Evolutionary conservation across 2,888 invertebrate genomes (phyloP), one percentile per base, ranked within the genome.

Genomic region (Cecidostiba fungosa): DNA sequence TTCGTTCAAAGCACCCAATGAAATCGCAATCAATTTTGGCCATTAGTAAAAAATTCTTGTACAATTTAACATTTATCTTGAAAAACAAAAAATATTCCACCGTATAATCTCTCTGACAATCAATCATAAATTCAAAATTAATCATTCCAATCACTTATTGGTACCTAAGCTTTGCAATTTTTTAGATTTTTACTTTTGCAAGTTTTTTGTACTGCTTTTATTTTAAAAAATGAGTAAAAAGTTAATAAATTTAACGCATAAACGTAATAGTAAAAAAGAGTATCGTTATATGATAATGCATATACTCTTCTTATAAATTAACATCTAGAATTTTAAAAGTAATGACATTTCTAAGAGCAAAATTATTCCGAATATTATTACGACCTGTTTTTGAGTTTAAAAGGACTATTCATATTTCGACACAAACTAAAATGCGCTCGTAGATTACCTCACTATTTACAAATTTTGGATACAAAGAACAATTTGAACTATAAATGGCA

Each of bases 401-500:
- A 81, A 78, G 6, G 36, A 69, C 47, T 83, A 39, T 79, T 85
- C 43, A 77, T 47, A 59, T 83, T 83, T 86, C 19, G 12, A 59
- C 76, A 79, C 76, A 76, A 83, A 82, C 29, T 79, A 59, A 82
- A 86, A 43, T 80, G 74, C 70, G 43, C 36, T 50, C 50, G 72
- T 70, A 86, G 59, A 76, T 83, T 74, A 82, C 39, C 62, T 77
- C 19, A 32, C 73, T 85, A 85, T 85, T 82, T 87, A 85, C 87
- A 87, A 80, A 84, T 85, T 85, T 78, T 82, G 76, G 82, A 85
- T 84, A 82, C 43, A 82, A 87, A 82, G 79, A 86, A 82, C 62
- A 78, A 85, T 85, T 85, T 36, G 47, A 87, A 85, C 73, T 81
- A 80, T 82, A 72, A 87, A 87, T 87, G 87, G 81, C 87, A 85